Conservation (phyloP, 2,113 vertebrate species). For the Probosciger aterrimus region DNA sequence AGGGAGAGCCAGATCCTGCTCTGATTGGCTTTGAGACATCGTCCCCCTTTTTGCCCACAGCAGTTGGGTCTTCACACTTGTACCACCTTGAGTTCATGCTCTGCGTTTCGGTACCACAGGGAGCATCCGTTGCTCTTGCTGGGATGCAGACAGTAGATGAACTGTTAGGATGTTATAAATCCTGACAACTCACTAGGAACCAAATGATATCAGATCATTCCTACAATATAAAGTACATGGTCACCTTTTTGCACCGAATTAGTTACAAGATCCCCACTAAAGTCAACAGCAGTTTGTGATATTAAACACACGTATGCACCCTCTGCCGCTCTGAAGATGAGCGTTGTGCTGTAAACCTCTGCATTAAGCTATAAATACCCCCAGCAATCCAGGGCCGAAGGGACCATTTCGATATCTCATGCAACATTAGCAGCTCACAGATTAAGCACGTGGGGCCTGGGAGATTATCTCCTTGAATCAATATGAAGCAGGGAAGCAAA, state of each 20-base stretch:
- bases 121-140: neutral
- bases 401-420: conserved; percentile 11
- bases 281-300: neutral
- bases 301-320: accelerated
- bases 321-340: neutral
- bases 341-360: neutral
- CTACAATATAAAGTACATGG: neutral
- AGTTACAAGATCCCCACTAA: neutral
- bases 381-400: neutral
- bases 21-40: neutral
- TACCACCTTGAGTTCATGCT: neutral
- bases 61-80: neutral
- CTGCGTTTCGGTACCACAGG: neutral
- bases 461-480: conserved; percentile 62
- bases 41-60: neutral
- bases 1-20: neutral
- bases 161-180: neutral
- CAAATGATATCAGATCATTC: neutral
- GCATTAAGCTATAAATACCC: conserved; percentile 23
- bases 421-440: conserved; percentile 55
- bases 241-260: neutral
- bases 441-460: conserved; percentile 44
- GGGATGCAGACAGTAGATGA: neutral
- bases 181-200: neutral
- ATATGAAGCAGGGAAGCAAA: conserved; percentile 47